These are phyloP conservation scores for Carassius carassius DNA, from an alignment of 2,113 vertebrate genomes.

Conservation along the genomic window DNA sequence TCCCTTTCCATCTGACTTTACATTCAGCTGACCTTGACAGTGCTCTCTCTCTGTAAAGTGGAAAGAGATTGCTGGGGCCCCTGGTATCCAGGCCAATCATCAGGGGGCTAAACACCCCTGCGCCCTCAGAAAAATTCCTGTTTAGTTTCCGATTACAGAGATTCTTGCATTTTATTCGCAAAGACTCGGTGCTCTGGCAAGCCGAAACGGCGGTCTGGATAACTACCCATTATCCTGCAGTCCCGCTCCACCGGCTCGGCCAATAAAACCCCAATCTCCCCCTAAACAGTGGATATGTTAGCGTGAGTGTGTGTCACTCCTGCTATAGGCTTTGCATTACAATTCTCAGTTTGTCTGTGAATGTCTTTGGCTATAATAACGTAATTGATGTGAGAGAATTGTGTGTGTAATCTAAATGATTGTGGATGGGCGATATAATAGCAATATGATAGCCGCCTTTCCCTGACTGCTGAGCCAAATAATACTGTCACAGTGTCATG, in stretches of 20 bases:
- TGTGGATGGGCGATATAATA: slow-evolving; percentile 21
- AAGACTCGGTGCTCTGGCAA: slow-evolving; percentile 17
- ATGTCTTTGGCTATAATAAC: slow-evolving; percentile 19
- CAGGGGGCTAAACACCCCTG: slow-evolving; percentile 50
- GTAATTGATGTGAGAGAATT: slow-evolving; percentile 27
- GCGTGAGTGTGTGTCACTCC: background rate
- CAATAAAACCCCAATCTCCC: slow-evolving; percentile 49
- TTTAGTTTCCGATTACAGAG: slow-evolving; percentile 51
- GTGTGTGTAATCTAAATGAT: slow-evolving; percentile 29
- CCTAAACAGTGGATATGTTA: slow-evolving; percentile 39
- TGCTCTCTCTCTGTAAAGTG: slow-evolving; percentile 34
- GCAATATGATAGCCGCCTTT: slow-evolving; percentile 27
- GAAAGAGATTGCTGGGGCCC: slow-evolving; percentile 34
- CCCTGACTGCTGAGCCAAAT: slow-evolving; percentile 23
- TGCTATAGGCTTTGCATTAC: slow-evolving; percentile 24
- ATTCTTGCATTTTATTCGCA: slow-evolving; percentile 25
- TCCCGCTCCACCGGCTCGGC: slow-evolving; percentile 35
- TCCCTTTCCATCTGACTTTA: slow-evolving; percentile 38
- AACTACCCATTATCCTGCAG: slow-evolving; percentile 47
- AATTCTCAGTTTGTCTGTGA: slow-evolving; percentile 28
- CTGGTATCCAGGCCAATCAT: slow-evolving; percentile 63
- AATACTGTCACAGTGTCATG: slow-evolving; percentile 38
- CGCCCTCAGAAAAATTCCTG: slow-evolving; percentile 30
- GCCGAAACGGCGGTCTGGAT: slow-evolving; percentile 31
- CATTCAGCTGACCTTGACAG: slow-evolving; percentile 37